Percentiles rank a stretch among this genome's conserved stretches.
phyloP scores from a whole-genome alignment of 2,888 invertebrate genomes.

The Tipula vernalis region DNA sequence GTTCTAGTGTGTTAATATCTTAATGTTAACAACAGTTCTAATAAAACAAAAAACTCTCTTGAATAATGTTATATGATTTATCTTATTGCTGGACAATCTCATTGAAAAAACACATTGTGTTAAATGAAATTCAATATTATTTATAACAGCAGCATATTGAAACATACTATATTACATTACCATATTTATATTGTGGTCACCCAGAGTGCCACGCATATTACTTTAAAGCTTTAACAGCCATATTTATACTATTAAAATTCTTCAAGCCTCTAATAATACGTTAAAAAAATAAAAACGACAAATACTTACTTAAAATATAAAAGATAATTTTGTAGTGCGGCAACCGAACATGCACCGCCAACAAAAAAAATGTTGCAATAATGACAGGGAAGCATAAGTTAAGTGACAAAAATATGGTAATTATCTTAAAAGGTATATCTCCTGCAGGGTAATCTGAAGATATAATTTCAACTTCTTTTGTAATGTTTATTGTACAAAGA shows the following conservation, averaged over 20 bases:
- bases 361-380: not conserved
- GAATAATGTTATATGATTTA: no score
- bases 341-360: not conserved
- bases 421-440: not conserved
- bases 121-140: no score
- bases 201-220: not conserved
- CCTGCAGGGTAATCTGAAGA: not conserved
- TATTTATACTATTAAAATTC: not conserved
- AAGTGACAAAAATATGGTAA: not conserved
- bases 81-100: no score
- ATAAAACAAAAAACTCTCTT: no score
- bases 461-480: not conserved
- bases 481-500: not conserved
- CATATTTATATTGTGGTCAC: no score
- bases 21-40: no score
- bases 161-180: no score
- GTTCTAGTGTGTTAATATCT: no score
- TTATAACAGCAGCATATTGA: no score
- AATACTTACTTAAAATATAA: not conserved
- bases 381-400: not conserved
- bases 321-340: not conserved
- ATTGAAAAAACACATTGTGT: no score
- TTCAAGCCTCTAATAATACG: no score
- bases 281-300: no score
- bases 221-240: not conserved